Evolutionary conservation across 2,113 vertebrate genomes (phyloP), one percentile per base, ranked within the genome.

Genomic region (Grus americana): DNA sequence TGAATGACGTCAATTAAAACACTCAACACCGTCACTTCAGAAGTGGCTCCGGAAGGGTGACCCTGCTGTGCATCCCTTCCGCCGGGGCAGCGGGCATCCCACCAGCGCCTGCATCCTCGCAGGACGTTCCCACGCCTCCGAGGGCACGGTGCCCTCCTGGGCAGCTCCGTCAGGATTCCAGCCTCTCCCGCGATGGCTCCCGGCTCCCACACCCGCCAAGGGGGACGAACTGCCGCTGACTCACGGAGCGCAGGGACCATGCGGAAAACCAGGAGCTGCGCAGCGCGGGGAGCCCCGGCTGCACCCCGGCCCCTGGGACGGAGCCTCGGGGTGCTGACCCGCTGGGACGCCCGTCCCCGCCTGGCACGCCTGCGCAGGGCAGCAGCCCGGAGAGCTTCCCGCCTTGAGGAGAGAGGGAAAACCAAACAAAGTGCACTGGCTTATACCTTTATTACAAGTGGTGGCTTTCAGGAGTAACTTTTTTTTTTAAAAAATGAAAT

Each of bases 401-500:
- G 57, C 81, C 61, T 52, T 44, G 91, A 93, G 81, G 67, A 81
- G 86, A 6, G 72, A 72, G 30, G 67, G 58, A 47, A 52, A 66
- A 38, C 38, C 38, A 38, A 62, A 30, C 67, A 65, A 70, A 70
- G 82, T 61, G 94, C 89, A 71, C 96, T 80, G 23, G 70, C 66
- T 82, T 63, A 15, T 2, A 3, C 19, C 58, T 91, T 85, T 90
- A 42, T 65, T 78, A 93, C 50, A 83, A 63, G 50, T n/a, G 59
- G 73, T 55, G 81, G 92, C 72, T 92, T 96, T 84, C 93, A 70
- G 94, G 59, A 66, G 74, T 90, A 92, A 89, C 75, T 44, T 68
- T 32, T 38, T 38, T 88, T 92, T 80, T 73, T 32, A 66, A 70
- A 75, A 63, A 93, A 85, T 27, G 4, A 95, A 94, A 92, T 50